phyloP scores from a whole-genome alignment of 2,888 invertebrate genomes.

The Polyploca ridens region DNA sequence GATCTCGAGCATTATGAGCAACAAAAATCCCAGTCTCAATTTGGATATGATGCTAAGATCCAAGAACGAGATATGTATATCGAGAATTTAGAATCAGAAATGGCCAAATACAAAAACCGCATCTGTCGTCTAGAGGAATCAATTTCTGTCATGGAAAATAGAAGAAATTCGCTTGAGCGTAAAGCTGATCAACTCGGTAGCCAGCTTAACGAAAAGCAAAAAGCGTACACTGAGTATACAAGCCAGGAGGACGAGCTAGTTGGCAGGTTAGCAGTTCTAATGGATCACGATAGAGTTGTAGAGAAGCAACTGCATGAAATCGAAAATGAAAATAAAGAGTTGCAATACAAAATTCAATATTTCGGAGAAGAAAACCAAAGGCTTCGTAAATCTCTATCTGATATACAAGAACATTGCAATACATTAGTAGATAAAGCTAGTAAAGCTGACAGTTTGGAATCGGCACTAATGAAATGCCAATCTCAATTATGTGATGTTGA shows the following conservation, averaged over 20 bases:
- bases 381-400: conserved; percentile 71
- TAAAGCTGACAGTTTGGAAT: conserved; percentile 59
- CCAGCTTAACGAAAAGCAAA: conserved; percentile 85
- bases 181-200: conserved; percentile 86
- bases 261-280: conserved; percentile 85
- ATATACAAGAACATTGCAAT: conserved; percentile 70
- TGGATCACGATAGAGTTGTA: conserved; percentile 86
- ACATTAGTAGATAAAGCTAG: conserved; percentile 63
- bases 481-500: conserved; percentile 76
- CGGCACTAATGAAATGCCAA: conserved; percentile 58
- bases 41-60: conserved; percentile 87
- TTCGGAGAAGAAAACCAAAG: conserved; percentile 81
- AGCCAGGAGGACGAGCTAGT: conserved; percentile 86
- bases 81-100: conserved; percentile 88
- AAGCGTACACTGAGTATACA: conserved; percentile 84
- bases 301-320: conserved; percentile 86
- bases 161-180: conserved; percentile 84
- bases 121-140: conserved; percentile 88
- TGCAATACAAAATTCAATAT: conserved; percentile 81
- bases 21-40: conserved; percentile 67
- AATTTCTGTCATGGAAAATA: conserved; percentile 85
- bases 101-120: conserved; percentile 86
- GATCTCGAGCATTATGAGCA: conserved; percentile 65
- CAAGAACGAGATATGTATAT: conserved; percentile 90
- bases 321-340: conserved; percentile 82